Percentiles rank a stretch among this genome's conserved stretches.
Evolutionary conservation across 2,888 invertebrate species (phyloP).

Genomic region (Chrysolina americana): DNA sequence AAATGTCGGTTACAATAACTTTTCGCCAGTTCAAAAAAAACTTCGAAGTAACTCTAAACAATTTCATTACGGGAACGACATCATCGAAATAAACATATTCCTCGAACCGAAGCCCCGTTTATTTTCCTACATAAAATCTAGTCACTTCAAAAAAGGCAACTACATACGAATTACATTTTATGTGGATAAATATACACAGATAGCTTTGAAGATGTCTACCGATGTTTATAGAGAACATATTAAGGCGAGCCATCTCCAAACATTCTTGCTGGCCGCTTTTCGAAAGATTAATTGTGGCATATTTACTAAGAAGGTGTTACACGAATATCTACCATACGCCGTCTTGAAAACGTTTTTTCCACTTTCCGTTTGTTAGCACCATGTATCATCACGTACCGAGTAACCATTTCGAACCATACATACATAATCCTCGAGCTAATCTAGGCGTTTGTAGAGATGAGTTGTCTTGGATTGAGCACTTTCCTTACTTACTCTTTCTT

Average conservation of each 20-base stretch:
- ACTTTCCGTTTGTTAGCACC: not conserved
- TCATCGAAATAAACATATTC: constrained; percentile 4
- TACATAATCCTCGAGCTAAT: no score
- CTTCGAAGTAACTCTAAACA: not conserved
- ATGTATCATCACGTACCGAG: not conserved
- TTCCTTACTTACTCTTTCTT: no score
- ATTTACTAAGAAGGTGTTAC: constrained; percentile 10
- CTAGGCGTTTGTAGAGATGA: no score
- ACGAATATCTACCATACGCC: not conserved
- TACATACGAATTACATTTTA: constrained; percentile 13
- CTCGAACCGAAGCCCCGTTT: not conserved
- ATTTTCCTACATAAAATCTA: not conserved
- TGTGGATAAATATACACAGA: constrained; percentile 23
- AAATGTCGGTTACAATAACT: not conserved
- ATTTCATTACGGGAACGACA: not conserved
- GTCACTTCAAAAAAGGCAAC: constrained; percentile 16
- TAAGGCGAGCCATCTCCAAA: constrained; percentile 7
- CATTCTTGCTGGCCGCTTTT: not conserved
- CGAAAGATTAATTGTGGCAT: not conserved
- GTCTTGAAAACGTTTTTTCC: not conserved
- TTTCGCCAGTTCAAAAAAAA: not conserved
- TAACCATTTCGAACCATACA: no score
- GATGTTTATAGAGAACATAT: constrained; percentile 25
- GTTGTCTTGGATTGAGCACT: no score
- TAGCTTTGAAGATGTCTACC: constrained; percentile 26